These are phyloP conservation scores for Epizoanthus scotinus DNA, from an alignment of 92 coral and sea anemone genomes.

Conservation along the genomic window DNA sequence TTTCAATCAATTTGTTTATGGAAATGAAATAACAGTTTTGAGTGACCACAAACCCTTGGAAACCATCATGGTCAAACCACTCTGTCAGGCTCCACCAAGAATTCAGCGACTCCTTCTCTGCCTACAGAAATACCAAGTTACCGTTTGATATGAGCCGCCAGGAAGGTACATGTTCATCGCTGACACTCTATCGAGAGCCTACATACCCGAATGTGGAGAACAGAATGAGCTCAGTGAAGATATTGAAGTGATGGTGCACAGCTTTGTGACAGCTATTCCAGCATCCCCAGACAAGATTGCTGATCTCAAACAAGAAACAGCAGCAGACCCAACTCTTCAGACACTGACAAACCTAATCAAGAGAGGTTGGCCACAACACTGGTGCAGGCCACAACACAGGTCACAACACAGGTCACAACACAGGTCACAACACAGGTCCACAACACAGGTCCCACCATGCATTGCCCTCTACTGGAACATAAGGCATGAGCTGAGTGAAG, in stretches of 20 bases:
- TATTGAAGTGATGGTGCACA: constrained; percentile 46
- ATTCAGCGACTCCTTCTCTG: constrained; percentile 49
- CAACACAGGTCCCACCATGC: not conserved
- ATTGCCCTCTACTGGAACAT: constrained; percentile 28
- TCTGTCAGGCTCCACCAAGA: constrained; percentile 43
- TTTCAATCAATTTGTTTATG: constrained; percentile 46
- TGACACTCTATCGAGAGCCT: constrained; percentile 52
- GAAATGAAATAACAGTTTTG: constrained; percentile 43
- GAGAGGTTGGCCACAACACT: constrained; percentile 28
- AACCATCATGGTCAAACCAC: constrained; percentile 42
- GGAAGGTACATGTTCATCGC: constrained; percentile 45
- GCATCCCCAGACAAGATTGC: constrained; percentile 33
- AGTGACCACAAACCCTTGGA: constrained; percentile 53
- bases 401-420: too few relatives aligned
- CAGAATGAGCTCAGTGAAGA: constrained; percentile 45
- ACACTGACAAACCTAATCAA: constrained; percentile 13
- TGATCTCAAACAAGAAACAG: constrained; percentile 32
- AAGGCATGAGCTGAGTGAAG: constrained; percentile 26
- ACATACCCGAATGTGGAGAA: constrained; percentile 26
- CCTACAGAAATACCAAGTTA: constrained; percentile 45
- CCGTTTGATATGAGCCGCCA: constrained; percentile 32
- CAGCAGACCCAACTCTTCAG: constrained; percentile 23
- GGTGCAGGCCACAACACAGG: too few relatives aligned
- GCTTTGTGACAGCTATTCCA: constrained; percentile 42
- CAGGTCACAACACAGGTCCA: too few relatives aligned